Evolutionary conservation across 2,113 vertebrate species (phyloP).

Genomic region (Entelurus aequoreus): DNA sequence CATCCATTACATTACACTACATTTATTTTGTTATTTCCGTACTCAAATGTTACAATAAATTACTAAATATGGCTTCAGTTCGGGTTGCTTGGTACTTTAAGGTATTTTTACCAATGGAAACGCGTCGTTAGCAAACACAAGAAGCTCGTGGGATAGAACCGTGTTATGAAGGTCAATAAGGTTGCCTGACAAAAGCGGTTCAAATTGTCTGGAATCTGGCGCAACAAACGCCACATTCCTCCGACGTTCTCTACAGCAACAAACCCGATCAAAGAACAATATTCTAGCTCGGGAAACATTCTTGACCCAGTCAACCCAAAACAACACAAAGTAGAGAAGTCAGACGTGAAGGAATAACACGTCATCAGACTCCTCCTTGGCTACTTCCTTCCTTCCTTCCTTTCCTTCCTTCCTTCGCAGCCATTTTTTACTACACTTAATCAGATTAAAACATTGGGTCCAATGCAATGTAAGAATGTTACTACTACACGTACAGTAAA

Average conservation of each 20-base stretch:
- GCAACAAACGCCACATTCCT: slow-evolving; percentile 33
- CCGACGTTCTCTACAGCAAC: slow-evolving; percentile 15
- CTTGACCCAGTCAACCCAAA: slow-evolving; percentile 20
- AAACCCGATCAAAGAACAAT: slow-evolving; percentile 28
- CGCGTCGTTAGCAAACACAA: no score
- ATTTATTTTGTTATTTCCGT: no score
- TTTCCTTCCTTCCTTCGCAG: slow-evolving; percentile 17
- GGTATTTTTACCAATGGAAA: no score
- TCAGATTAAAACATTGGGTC: slow-evolving; percentile 21
- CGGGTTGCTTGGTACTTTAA: no score
- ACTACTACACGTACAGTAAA: neutral
- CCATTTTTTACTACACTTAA: slow-evolving; percentile 20
- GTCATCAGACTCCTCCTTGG: slow-evolving; percentile 17
- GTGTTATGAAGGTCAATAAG: neutral
- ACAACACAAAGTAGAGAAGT: slow-evolving; percentile 14
- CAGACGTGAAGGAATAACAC: slow-evolving; percentile 30
- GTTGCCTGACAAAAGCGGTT: neutral
- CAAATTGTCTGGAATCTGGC: slow-evolving; percentile 8
- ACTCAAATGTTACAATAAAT: no score
- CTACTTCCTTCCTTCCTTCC: slow-evolving; percentile 33
- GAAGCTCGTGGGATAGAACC: neutral
- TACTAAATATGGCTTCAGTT: no score
- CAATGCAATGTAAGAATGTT: slow-evolving; percentile 14
- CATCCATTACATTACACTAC: no score
- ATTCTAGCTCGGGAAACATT: slow-evolving; percentile 26